phyloP scores from a whole-genome alignment of 2,797 vertebrate genomes.

The Gallirallus australis region DNA sequence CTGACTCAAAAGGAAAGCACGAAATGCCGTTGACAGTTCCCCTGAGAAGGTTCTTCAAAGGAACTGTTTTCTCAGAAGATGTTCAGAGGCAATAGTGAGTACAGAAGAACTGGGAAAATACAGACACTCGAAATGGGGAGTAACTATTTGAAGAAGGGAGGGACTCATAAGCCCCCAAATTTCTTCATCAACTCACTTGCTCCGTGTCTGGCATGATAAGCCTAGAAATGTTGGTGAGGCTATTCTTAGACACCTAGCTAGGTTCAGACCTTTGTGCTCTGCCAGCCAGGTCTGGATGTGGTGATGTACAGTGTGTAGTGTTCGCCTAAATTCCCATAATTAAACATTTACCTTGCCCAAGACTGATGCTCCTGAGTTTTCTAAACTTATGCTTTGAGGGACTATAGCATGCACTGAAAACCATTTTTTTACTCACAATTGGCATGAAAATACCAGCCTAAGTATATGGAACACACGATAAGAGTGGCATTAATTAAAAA shows the following conservation, averaged over 20 bases:
- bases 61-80: not conserved
- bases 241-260: not conserved
- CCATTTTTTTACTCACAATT: not conserved
- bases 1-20: not conserved
- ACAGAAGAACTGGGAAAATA: not conserved
- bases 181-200: not conserved
- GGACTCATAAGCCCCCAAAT: not conserved
- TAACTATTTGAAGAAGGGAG: not conserved
- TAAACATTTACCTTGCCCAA: not conserved
- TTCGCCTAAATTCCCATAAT: not conserved
- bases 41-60: not conserved
- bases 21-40: not conserved
- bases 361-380: not conserved
- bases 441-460: not conserved
- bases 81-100: not conserved
- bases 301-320: not conserved
- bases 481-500: slow-evolving; percentile 58
- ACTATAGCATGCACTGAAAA: not conserved
- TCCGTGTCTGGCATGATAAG: not conserved
- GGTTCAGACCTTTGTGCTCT: not conserved
- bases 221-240: not conserved
- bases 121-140: not conserved
- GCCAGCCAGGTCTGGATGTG: not conserved
- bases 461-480: not conserved
- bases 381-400: not conserved